A percentile compares a stretch with the other conserved stretches of the same genome.
Evolutionary conservation across 1,140 invertebrate species (phyloP).

Genomic region (Drosophila seguyi): DNA sequence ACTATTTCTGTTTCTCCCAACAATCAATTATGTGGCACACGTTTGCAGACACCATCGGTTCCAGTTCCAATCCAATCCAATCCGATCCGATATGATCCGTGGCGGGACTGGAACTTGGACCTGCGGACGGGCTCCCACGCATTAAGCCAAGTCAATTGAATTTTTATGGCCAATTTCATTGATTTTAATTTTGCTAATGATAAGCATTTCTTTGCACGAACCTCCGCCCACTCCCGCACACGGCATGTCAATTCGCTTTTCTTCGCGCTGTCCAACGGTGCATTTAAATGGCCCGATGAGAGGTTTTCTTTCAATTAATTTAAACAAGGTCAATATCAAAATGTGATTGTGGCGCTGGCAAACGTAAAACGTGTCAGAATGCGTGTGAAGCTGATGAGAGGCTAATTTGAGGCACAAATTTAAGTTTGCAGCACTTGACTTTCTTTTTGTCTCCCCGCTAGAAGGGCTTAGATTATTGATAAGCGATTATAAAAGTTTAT

Average conservation of each 20-base stretch:
- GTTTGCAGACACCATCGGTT: conserved; percentile 64
- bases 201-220: conserved; percentile 79
- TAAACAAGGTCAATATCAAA: conserved; percentile 84
- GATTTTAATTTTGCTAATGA: conserved; percentile 84
- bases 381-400: conserved; percentile 39
- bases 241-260: conserved; percentile 79
- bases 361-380: conserved; percentile 67
- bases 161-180: conserved; percentile 83
- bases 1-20: conserved; percentile 57
- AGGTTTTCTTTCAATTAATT: conserved; percentile 73
- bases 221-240: conserved; percentile 7
- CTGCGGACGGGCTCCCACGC: conserved; percentile 42
- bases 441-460: conserved; percentile 49
- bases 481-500: too few relatives aligned
- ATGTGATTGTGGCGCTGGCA: conserved; percentile 32
- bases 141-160: conserved; percentile 68
- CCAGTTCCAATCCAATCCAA: conserved; percentile 31
- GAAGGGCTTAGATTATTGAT: neutral
- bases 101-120: conserved; percentile 11
- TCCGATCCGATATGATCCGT: conserved; percentile 17
- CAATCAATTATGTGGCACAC: conserved; percentile 76
- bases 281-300: conserved; percentile 57
- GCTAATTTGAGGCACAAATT: conserved; percentile 23
- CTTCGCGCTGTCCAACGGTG: conserved; percentile 37
- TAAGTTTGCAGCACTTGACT: conserved; percentile 33